phyloP scores from a whole-genome alignment of 2,888 invertebrate species.

The Scaptomyza flava region DNA sequence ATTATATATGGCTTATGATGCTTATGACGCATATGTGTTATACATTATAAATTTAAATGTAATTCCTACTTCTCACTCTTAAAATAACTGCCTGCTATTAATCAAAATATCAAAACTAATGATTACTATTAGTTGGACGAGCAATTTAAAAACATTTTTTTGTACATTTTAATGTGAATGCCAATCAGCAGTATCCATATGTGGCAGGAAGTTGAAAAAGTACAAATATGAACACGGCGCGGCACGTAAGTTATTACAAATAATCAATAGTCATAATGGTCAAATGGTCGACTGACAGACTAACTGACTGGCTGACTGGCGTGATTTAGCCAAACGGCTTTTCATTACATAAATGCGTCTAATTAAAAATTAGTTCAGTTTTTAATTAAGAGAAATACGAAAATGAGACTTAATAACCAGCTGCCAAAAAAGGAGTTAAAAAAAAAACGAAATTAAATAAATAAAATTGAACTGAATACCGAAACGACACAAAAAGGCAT shows the following conservation, averaged over 20 bases:
- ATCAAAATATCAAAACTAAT: slow-evolving; percentile 2
- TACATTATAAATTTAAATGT: too few relatives aligned
- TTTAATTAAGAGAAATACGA: slow-evolving; percentile 76
- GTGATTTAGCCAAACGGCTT: slow-evolving; percentile 32
- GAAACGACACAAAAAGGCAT: slow-evolving; percentile 68
- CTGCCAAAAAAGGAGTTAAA: slow-evolving; percentile 66
- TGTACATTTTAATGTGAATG: slow-evolving; percentile 14
- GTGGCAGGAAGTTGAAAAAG: slow-evolving; percentile 4
- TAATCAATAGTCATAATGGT: slow-evolving; percentile 29
- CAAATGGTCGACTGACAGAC: slow-evolving; percentile 2
- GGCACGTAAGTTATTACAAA: slow-evolving; percentile 25
- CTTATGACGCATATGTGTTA: slow-evolving; percentile 1
- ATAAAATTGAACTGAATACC: slow-evolving; percentile 72
- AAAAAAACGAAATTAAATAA: slow-evolving; percentile 51
- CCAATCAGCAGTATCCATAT: slow-evolving; percentile 15
- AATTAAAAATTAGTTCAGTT: slow-evolving; percentile 77
- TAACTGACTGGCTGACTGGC: slow-evolving; percentile 16
- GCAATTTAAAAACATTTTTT: background rate
- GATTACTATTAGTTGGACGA: background rate
- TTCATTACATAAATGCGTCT: slow-evolving; percentile 58
- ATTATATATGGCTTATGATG: background rate
- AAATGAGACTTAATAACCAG: slow-evolving; percentile 79
- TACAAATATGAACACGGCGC: slow-evolving; percentile 1
- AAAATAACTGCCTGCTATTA: background rate
- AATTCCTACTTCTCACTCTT: background rate